Conservation (phyloP, 1,140 invertebrate species). For the Trachymyrmex cornetzi region DNA sequence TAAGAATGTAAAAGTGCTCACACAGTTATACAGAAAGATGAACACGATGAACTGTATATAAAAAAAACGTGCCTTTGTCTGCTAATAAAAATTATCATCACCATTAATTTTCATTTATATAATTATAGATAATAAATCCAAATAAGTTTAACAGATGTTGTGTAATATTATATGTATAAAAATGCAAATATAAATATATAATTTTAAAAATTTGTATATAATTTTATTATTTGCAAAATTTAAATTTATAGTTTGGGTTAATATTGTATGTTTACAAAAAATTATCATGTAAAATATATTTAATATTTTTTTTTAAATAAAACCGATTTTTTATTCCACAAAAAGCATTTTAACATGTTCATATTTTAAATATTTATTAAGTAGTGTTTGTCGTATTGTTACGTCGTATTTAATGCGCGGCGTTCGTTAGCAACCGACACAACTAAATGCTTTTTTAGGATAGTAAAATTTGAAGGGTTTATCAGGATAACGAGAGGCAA, state of each 20-base stretch:
- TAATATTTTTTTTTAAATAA: neutral
- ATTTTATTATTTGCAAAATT: neutral
- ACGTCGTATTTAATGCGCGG: neutral
- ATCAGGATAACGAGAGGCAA: slow-evolving; percentile 21
- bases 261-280: neutral
- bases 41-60: neutral
- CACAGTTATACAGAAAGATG: neutral
- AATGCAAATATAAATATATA: neutral
- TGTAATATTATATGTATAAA: neutral
- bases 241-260: neutral
- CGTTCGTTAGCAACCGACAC: neutral
- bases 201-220: neutral
- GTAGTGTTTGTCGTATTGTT: neutral
- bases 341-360: neutral
- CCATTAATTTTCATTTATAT: slow-evolving; percentile 5
- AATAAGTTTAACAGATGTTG: slow-evolving; percentile 1
- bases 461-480: slow-evolving; percentile 15
- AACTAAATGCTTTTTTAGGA: slow-evolving; percentile 1
- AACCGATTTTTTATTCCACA: neutral
- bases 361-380: neutral
- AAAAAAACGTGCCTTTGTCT: neutral
- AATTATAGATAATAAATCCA: slow-evolving; percentile 13
- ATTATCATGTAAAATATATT: neutral
- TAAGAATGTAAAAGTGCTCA: neutral
- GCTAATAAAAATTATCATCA: neutral